phyloP scores from a whole-genome alignment of 2,888 invertebrate species.

The Kryphioiulus occultus region DNA sequence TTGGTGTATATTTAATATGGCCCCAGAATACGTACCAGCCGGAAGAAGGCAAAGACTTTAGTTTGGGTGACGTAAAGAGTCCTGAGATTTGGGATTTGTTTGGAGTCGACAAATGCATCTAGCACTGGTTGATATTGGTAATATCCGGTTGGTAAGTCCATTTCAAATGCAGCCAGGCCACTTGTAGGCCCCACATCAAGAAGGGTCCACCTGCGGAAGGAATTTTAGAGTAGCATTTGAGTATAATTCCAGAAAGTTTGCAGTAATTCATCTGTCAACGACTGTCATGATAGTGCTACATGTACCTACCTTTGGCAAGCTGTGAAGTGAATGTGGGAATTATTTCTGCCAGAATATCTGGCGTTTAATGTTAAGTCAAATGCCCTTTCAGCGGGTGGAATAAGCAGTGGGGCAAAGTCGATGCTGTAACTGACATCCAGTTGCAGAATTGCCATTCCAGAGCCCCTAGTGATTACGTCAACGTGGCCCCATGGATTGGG shows the following conservation, averaged over 20 bases:
- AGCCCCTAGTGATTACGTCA: conserved; percentile 65
- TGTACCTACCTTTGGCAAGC: conserved; percentile 58
- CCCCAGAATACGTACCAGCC: conserved; percentile 61
- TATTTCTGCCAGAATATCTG: conserved; percentile 62
- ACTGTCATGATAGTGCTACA: background rate
- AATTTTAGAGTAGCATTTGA: background rate
- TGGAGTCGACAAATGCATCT: conserved; percentile 60
- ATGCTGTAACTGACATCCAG: conserved; percentile 65
- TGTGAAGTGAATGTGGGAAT: conserved; percentile 61
- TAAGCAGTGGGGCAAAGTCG: conserved; percentile 61
- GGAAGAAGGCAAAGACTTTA: conserved; percentile 66
- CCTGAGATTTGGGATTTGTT: conserved; percentile 60
- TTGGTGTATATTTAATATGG: background rate
- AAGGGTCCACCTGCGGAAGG: conserved; percentile 61
- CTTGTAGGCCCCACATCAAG: conserved; percentile 60
- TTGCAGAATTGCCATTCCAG: conserved; percentile 67
- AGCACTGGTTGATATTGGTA: conserved; percentile 65
- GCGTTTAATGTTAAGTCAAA: conserved; percentile 65
- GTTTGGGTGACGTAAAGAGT: conserved; percentile 61
- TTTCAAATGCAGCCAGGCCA: conserved; percentile 63
- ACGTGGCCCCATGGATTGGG: conserved; percentile 66
- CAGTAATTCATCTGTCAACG: background rate
- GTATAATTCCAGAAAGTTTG: background rate
- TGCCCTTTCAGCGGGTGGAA: conserved; percentile 60
- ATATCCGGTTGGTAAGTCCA: conserved; percentile 65